Evolutionary conservation across 1,140 invertebrate species (phyloP), one percentile per base, ranked within the genome.

Genomic region (Marisa cornuarietis): DNA sequence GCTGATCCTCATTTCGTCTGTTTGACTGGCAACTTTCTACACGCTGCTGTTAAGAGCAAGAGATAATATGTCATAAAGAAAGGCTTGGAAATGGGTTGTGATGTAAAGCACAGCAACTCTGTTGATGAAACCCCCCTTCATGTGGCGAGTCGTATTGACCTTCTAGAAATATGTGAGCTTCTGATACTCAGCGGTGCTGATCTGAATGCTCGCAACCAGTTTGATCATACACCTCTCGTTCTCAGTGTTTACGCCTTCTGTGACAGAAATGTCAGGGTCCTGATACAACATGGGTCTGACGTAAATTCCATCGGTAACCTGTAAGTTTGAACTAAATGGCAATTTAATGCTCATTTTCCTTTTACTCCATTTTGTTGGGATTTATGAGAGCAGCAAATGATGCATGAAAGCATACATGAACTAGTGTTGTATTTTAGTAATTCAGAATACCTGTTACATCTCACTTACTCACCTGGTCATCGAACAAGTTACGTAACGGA

Each of bases 181-280:
- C 62, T 85, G 22, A 63, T 85, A 10, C 65, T 77, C 3, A 26
- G 76, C 18, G 84, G 84, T n/a, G 84, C 81, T 49, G 63, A 66
- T 7, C 58, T 85, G 73, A 84, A 85, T 73, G 58, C 68, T 0
- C 75, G 71, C 24, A 83, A 84, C 81, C 79, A 78, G 49, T 83
- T 74, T 79, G 81, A 81, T 20, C 81, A 84, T 49, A 85, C 84
- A 26, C 80, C 84, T 1, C 81, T 85, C 11, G 20, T n/a, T n/a
- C n/a, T n/a, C n/a, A 83, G 83, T 71, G 78, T 84, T 9, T 83
- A 83, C 58, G 82, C 83, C 74, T 82, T 80, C 42, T 83, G 78
- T 76, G 80, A 84, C 74, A 75, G 76, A 11, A 84, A 83, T 80
- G 81, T 82, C 13, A 62, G 72, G 26, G 26, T 82, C 13, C 71